Base-by-base conservation (phyloP, 1,140 invertebrate species). In the Homalodisca vitripennis region DNA sequence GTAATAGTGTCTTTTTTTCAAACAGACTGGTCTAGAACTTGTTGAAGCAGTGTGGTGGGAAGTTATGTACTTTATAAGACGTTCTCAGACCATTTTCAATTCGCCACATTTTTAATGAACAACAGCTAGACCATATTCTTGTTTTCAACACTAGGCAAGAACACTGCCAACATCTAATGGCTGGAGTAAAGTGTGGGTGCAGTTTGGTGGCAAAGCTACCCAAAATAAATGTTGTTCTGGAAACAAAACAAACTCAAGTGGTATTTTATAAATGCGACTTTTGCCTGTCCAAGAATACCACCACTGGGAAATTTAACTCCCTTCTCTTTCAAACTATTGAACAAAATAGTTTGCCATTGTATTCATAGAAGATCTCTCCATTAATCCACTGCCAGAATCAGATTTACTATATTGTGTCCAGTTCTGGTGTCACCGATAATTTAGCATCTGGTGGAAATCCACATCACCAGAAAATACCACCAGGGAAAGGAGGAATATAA, bases 371-470 rank as follows among this genome's bases (percentile, higher is more conserved):
- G 22, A 20, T 20, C 24, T 55, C 51, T 10, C 51, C 51, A 26
- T 55, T 55, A 20, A 55, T 55, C 51, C 51, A 55, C n/a, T n/a
- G 6, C 51, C 6, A 20, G 51, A 55, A 12, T 55, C 51, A 6
- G 51, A 55, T 20, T 55, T 55, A 6, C 10, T 12, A n/a, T n/a
- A n/a, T 10, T 12, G 6, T 20, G 51, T 20, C 51, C 51, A 55
- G 6, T 55, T 55, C 17, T 55, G n/a, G 6, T 6, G 51, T 10
- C 6, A 55, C 24, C 3, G 10, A 12, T 12, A 55, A 20, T 6
- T 26, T 17, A 6, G 22, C 17, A 20, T 10, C 24, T 55, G 6
- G 51, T 20, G 51, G 51, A 12, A 55, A n/a, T n/a, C 10, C 20
- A 10, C 10, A 6, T 55, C 17, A 6, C 51, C 51, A 17, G 51